Base-by-base conservation (phyloP, 2,113 vertebrate species). In the Callipepla squamata region DNA sequence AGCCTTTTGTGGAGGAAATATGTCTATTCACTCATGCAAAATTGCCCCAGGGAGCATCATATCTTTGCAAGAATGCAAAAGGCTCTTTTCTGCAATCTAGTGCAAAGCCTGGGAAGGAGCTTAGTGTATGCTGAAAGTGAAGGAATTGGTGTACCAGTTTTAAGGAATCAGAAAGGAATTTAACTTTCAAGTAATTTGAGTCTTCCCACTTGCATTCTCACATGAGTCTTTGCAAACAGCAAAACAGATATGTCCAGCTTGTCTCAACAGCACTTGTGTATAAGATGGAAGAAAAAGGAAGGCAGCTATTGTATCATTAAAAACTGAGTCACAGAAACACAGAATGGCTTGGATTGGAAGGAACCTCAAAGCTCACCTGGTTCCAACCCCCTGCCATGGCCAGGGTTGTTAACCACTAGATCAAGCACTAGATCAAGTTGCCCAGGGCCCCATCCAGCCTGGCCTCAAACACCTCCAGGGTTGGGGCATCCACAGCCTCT, bases 161-260 rank as follows among this genome's bases (percentile, higher is more conserved):
- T 8, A 23, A 80, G 53, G 36, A 48, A 73, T 34, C 2, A 4
- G n/a, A n/a, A 86, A 72, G 65, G 32, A 6, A n/a, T 69, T 68
- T 38, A 34, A 26, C 45, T 58, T 66, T 11, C 40, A 25, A 57
- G 13, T 12, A 12, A n/a, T 13, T 3, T 48, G 20, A 20, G 67
- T 53, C 66, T 84, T 61, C 38, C 40, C 13, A 18, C 9, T 36
- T 42, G 25, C 34, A 30, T 13, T 61, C 38, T 34, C 69, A 32
- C 22, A 22, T 5, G 5, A 9, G 6, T 22, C 3, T 22, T 55
- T 9, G 23, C 23, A 48, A 38, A 12, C 28, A 23, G 11, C 61
- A 59, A 51, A 38, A 6, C 1, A 0, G 0, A 0, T 7, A 15
- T 17, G n/a, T 22, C 6, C 8, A 26, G 13, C 8, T n/a, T 34